Evolutionary conservation across 2,888 invertebrate species (phyloP), one percentile per base, ranked within the genome.

Genomic region (Alcis repandata): DNA sequence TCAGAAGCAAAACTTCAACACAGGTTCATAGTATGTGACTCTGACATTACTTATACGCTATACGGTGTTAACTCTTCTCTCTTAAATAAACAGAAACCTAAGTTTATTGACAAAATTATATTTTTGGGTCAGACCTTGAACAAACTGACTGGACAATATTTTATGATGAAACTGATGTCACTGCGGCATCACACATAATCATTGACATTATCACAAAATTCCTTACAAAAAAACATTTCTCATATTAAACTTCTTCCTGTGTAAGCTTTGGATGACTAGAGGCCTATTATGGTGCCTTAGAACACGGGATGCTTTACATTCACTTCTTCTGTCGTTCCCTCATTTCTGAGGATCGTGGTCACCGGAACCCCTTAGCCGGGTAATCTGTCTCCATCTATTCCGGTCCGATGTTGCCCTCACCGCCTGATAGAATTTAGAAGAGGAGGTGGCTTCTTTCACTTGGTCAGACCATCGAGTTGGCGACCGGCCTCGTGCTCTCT

Each of bases 221-320:
- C 11, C 43, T 45, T 9, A 17, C n/a, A 45, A 19, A 45, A 19
- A 1, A 45, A 45, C 19, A 45, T 19, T 19, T 20, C 17, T 7
- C 20, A 11, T 6, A 2, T 19, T 19, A 45, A 45, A 8, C 1
- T 45, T 19, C 17, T 19, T 45, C 19, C 6, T 45, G 8, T 45
- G 43, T 19, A 45, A 45, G 11, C 43, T 19, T 19, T 45, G 43
- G 43, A 45, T 45, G 43, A 45, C 20, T 4, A 45, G 19, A 11
- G 11, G 19, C 8, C 9, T 45, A 8, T 11, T 45, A 1, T 19
- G 19, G 9, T 45, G 43, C 10, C 43, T 45, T 10, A 45, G 43
- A 9, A 45, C 17, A 20, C 17, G 43, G 4, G 43, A 45, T 45
- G 7, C 20, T n/a, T n/a, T n/a, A n/a, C n/a, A n/a, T n/a, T n/a